These are phyloP conservation scores for Trichonephila clavata DNA, from an alignment of 1,140 invertebrate species.

Conservation along the genomic window DNA sequence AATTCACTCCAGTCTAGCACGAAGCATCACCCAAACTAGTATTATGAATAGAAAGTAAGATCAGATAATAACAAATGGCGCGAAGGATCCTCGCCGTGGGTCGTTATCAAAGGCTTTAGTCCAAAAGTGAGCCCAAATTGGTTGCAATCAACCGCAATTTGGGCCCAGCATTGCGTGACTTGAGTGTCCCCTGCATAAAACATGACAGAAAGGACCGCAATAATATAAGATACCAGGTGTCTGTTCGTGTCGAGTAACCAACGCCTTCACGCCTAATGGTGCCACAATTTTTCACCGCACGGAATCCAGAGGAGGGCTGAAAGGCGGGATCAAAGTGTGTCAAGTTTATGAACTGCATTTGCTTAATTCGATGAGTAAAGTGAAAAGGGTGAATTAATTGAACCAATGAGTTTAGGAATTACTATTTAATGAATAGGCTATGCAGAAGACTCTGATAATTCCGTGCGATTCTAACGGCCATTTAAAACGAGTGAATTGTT, in stretches of 20 bases:
- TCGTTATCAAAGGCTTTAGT: not conserved
- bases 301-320: not conserved
- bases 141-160: constrained; percentile 14
- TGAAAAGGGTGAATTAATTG: too few species aligned
- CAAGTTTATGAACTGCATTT: not conserved
- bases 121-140: not conserved
- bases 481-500: too few species aligned
- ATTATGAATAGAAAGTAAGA: not conserved
- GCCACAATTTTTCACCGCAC: not conserved
- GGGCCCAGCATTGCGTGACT: not conserved
- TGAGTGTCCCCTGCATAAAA: not conserved
- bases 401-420: too few species aligned
- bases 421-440: too few species aligned
- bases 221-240: not conserved
- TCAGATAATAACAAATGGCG: not conserved
- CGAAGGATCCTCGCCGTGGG: not conserved
- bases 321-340: not conserved
- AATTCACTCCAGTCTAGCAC: too few species aligned
- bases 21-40: too few species aligned
- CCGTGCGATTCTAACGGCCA: too few species aligned
- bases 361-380: too few species aligned
- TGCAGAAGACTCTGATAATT: too few species aligned
- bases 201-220: not conserved
- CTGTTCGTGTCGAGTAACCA: not conserved
- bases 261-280: constrained; percentile 17